phyloP scores from a whole-genome alignment of 2,888 invertebrate species.

The Metellina segmentata region DNA sequence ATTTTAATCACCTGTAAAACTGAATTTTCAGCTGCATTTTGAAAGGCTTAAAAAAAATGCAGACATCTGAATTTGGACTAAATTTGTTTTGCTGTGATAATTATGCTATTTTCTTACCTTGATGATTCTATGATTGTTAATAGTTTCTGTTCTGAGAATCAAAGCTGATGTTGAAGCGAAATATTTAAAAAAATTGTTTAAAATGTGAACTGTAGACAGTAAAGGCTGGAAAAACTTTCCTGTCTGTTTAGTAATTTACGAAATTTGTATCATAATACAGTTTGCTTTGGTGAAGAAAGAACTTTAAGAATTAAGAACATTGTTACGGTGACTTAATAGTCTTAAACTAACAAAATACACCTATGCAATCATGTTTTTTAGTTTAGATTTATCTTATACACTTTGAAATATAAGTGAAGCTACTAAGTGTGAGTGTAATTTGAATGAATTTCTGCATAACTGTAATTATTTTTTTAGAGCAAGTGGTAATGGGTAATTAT shows the following conservation, averaged over 20 bases:
- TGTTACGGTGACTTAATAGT: too few relatives aligned
- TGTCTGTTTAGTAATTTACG: background rate
- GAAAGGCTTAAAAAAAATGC: background rate
- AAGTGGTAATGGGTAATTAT: background rate
- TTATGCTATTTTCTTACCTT: background rate
- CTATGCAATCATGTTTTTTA: background rate
- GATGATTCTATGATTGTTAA: background rate
- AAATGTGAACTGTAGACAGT: too few relatives aligned
- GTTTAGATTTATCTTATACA: background rate
- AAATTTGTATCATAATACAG: too few relatives aligned
- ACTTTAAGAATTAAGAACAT: too few relatives aligned
- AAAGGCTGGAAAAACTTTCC: background rate
- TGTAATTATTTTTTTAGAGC: background rate
- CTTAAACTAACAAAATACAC: background rate
- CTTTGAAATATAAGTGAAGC: background rate
- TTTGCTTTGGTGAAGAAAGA: too few relatives aligned
- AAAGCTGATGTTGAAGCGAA: background rate
- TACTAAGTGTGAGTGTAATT: background rate
- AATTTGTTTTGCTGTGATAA: slow-evolving; percentile 1
- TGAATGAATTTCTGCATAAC: background rate
- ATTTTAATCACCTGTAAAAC: background rate
- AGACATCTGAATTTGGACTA: background rate
- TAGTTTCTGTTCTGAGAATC: background rate
- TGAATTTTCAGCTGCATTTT: background rate
- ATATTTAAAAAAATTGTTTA: background rate